Conservation (phyloP, 2,113 vertebrate genomes). For the Passerina amoena region DNA sequence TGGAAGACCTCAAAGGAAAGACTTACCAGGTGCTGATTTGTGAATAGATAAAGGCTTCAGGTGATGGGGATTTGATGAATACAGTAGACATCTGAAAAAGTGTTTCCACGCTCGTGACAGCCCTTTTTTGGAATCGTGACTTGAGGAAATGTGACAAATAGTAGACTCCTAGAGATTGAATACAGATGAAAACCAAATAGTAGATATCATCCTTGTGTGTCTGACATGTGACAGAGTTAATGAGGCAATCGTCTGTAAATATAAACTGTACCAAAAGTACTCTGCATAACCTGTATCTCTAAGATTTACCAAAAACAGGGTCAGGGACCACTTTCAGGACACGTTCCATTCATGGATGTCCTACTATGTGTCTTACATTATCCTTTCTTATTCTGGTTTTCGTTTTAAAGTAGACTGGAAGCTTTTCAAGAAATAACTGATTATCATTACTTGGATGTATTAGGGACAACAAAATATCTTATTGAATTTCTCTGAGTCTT, state of each 20-base stretch:
- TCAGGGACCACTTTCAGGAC: not conserved
- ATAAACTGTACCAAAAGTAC: not conserved
- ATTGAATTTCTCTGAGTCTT: not conserved
- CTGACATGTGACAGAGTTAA: not conserved
- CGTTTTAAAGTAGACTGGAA: not conserved
- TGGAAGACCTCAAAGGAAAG: not conserved
- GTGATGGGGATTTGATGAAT: not conserved
- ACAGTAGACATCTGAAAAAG: not conserved
- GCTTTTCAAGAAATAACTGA: not conserved
- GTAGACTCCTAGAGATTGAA: not conserved
- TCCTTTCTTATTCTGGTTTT: not conserved
- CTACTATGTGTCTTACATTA: not conserved
- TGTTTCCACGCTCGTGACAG: not conserved
- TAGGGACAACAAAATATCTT: not conserved
- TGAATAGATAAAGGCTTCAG: not conserved
- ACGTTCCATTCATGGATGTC: not conserved
- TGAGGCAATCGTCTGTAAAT: not conserved
- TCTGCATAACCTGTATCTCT: not conserved
- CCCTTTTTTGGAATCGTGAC: not conserved
- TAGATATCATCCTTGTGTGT: not conserved
- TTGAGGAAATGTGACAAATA: not conserved
- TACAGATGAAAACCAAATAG: not conserved
- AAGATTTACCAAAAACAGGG: not conserved
- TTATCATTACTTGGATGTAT: rapidly evolving
- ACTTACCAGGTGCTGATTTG: not conserved